Base-by-base conservation (phyloP, 2,113 vertebrate species). In the Brienomyrus longianalis region DNA sequence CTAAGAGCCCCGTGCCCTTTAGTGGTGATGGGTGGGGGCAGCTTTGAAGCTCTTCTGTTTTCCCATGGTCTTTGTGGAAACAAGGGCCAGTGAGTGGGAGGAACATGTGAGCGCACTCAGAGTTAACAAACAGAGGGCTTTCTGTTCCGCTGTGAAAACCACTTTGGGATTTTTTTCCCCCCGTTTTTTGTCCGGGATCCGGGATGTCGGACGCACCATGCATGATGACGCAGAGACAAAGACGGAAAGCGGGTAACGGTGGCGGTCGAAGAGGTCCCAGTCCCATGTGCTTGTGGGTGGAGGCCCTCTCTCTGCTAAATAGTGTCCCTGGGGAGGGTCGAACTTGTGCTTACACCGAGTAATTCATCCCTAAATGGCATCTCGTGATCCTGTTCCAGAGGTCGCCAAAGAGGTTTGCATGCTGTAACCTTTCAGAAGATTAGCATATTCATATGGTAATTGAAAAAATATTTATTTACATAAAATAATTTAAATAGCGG, bases 41-140 rank as follows among this genome's bases (percentile, higher is more conserved):
- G 62, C 62, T 70, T 70, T 70, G 62, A 70, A 70, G 62, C 62
- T 13, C 62, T 91, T 89, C 59, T 90, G 52, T 89, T 91, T 91
- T 89, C 51, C 86, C 50, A 59, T 56, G 90, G 89, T 89, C 91
- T 91, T 50, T 66, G 88, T 52, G 83, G 2, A 31, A 86, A 90
- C 90, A 80, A 88, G 88, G 85, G 90, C 19, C 21, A 87, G 27
- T 66, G 83, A 52, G 91, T 93, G 89, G 92, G 93, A 92, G 91
- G 91, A 92, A 93, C 54, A 89, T 90, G 91, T 89, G 90, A 70
- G 15, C 54, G 47, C 74, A 90, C 56, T 85, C 48, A 39, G n/a
- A 74, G 43, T 45, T 59, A 23, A 39, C 35, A 90, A 59, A 91
- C 27, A 80, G 19, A 19, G 74, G 17, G 89, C 91, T 74, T 89